Conservation (phyloP, 2,113 vertebrate genomes). For the Antigone vipio region DNA sequence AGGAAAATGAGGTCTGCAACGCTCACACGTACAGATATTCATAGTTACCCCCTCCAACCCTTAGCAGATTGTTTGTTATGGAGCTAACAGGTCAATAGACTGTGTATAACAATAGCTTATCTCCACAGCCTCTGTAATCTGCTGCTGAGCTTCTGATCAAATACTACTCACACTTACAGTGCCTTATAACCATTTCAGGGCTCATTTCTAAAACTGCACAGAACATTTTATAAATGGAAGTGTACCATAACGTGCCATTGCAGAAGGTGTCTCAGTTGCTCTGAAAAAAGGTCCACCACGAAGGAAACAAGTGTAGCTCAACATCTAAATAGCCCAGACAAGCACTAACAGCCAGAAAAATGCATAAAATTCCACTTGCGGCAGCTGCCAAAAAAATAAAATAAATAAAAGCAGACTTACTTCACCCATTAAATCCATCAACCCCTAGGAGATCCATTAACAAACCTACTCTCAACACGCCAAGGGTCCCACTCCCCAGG, state of each 20-base stretch:
- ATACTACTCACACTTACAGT: background rate
- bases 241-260: background rate
- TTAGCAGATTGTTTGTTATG: background rate
- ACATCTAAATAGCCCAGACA: conserved; percentile 42
- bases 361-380: conserved; percentile 52
- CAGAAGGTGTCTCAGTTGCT: background rate
- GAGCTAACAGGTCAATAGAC: background rate
- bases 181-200: background rate
- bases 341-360: conserved; percentile 59
- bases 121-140: background rate
- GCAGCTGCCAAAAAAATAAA: conserved; percentile 55
- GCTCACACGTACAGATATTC: background rate
- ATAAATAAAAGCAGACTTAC: conserved; percentile 47
- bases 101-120: background rate
- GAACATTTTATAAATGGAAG: background rate
- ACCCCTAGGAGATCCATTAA: background rate
- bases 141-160: background rate
- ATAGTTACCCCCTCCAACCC: background rate
- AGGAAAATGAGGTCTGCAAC: background rate
- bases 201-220: background rate
- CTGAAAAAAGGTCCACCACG: background rate
- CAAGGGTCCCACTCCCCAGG: conserved; percentile 31
- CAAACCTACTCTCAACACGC: background rate
- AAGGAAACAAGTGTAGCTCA: conserved; percentile 31
- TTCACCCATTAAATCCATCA: conserved; percentile 59